A percentile compares a stretch with the other conserved stretches of the same genome.
Evolutionary conservation across 2,888 invertebrate genomes (phyloP).

Genomic region (Agrochola lota): DNA sequence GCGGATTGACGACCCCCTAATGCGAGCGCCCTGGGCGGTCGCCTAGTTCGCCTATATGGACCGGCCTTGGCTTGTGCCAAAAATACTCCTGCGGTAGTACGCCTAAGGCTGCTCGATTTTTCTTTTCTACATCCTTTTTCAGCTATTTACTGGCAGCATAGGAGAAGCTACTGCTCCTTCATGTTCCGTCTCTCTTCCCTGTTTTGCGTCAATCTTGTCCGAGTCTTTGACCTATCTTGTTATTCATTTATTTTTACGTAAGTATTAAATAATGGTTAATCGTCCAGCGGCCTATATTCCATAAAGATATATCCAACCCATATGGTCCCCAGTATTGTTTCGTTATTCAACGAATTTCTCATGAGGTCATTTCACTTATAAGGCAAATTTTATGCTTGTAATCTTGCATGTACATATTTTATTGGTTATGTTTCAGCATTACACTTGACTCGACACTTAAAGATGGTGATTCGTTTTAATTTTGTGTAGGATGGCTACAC

Average conservation of each 20-base stretch:
- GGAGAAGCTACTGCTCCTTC: too few relatives aligned
- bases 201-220: background rate
- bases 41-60: too few relatives aligned
- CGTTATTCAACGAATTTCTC: constrained; percentile 11
- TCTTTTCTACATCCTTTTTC: background rate
- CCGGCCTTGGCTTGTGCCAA: background rate
- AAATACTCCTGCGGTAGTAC: background rate
- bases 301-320: constrained; percentile 3
- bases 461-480: constrained; percentile 12
- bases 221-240: background rate
- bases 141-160: too few relatives aligned
- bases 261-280: background rate
- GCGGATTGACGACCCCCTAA: too few relatives aligned
- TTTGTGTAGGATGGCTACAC: constrained; percentile 46
- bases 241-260: background rate
- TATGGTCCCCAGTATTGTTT: constrained; percentile 22
- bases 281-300: background rate
- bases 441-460: constrained; percentile 22
- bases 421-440: constrained; percentile 44
- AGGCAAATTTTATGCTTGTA: constrained; percentile 38
- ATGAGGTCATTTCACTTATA: constrained; percentile 50
- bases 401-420: constrained; percentile 37
- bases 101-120: background rate
- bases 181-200: background rate
- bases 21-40: too few relatives aligned